These are phyloP conservation scores for Gasterosteus aculeatus DNA, from an alignment of 2,113 vertebrate species.

Conservation along the genomic window DNA sequence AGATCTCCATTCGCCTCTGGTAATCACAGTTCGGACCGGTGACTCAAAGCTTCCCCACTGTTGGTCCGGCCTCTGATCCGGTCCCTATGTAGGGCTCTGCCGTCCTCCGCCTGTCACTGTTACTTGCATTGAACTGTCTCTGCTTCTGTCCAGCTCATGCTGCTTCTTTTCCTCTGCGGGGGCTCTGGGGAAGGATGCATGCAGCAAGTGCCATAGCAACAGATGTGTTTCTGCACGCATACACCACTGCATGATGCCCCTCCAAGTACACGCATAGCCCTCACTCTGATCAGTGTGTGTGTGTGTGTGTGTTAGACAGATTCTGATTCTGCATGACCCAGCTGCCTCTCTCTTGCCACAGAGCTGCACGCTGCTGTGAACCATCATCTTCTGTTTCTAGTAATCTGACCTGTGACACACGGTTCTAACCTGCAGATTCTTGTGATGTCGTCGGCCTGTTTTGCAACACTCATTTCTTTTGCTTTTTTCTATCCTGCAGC, in stretches of 20 bases:
- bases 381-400: conserved; percentile 61
- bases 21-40: conserved; percentile 48
- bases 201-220: conserved; percentile 75
- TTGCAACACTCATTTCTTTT: conserved; percentile 57
- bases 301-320: conserved; percentile 28
- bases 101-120: conserved; percentile 62
- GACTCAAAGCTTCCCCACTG: conserved; percentile 33
- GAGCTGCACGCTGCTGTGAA: conserved; percentile 43
- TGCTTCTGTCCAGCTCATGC: conserved; percentile 77
- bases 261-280: conserved; percentile 54
- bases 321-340: conserved; percentile 71
- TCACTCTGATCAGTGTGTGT: conserved; percentile 45
- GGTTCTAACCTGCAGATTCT: conserved; percentile 15
- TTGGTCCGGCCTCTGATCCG: conserved; percentile 15
- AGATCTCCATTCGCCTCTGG: conserved; percentile 59
- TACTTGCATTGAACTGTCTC: conserved; percentile 68
- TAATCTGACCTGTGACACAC: conserved; percentile 54
- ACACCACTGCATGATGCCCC: conserved; percentile 65
- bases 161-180: conserved; percentile 79
- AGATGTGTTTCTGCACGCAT: conserved; percentile 72
- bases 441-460: conserved; percentile 20
- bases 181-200: conserved; percentile 66
- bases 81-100: conserved; percentile 70
- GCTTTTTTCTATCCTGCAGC: conserved; percentile 54
- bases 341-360: conserved; percentile 62